Evolutionary conservation across 2,113 vertebrate species (phyloP).

Genomic region (Mola mola): DNA sequence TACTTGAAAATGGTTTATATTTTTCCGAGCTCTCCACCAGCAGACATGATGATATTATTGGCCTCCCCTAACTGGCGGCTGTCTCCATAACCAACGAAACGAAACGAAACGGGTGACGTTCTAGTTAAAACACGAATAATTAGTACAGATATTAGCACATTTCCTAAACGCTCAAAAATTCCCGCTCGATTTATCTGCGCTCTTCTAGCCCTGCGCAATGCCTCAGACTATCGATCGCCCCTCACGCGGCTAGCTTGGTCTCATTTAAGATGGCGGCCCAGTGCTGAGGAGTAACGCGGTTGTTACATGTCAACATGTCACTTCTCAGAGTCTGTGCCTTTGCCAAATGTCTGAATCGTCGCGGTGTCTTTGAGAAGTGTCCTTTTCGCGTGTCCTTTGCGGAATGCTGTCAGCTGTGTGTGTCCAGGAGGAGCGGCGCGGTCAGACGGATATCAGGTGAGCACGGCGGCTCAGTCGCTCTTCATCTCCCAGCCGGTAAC

Average conservation of each 20-base stretch:
- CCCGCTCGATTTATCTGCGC: conserved; percentile 34
- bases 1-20: no score
- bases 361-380: conserved; percentile 45
- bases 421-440: conserved; percentile 28
- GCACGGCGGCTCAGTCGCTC: no score
- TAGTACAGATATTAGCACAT: no score
- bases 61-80: no score
- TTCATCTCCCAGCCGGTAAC: background rate
- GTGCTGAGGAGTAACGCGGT: conserved; percentile 67
- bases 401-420: conserved; percentile 57
- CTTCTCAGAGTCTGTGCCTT: conserved; percentile 74
- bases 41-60: no score
- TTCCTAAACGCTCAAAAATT: no score
- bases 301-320: conserved; percentile 80
- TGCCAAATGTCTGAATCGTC: conserved; percentile 53
- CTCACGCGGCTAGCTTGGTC: conserved; percentile 61
- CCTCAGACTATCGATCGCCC: background rate
- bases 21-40: no score
- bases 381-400: conserved; percentile 18
- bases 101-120: background rate
- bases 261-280: conserved; percentile 77
- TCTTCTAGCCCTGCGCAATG: conserved; percentile 27
- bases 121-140: no score
- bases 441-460: conserved; percentile 69
- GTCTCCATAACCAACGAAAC: background rate